Evolutionary conservation across 2,888 invertebrate species (phyloP), one percentile per base, ranked within the genome.

Genomic region (Eristalis arbustorum): DNA sequence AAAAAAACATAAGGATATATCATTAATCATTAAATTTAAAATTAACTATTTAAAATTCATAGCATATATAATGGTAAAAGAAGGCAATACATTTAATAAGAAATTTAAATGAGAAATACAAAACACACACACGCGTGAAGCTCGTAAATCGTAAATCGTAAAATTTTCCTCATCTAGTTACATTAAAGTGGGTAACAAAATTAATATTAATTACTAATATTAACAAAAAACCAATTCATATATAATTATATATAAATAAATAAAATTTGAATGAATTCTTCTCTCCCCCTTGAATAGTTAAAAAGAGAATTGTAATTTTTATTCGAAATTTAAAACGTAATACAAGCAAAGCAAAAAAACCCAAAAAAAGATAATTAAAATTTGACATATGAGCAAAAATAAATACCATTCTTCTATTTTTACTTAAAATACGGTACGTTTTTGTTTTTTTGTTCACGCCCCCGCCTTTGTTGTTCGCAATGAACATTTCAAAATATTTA

Each of bases 41-140:
- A 85, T 84, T 64, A 88, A 49, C 74, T 79, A 75, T 82, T 79
- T 73, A 79, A 49, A 88, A 82, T 79, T 88, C 75, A 85, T 79
- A 88, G 74, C 78, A 80, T 80, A 85, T 82, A 78, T 81, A 78
- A 79, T 59, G 62, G 40, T 69, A 79, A 88, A 75, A 88, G 88
- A 89, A 90, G 89, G 88, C 76, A 90, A 89, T 89, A 88, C 78
- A 81, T 82, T 88, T 88, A 88, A 89, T 57, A 76, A 77, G 14
- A 88, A 73, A 63, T 81, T 88, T 75, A 82, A 88, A 87, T 80
- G 62, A 85, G 85, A 75, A 77, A 79, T 75, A 79, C 23, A 77
- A 75, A 67, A 40, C 3, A 1, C 76, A 37, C 22, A 61, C 22
- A 68, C 56, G 5, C 31, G 23, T 31, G 76, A 59, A 66, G 71